Conservation (phyloP, 2,797 vertebrate genomes). For the Premnoplex brunnescens region DNA sequence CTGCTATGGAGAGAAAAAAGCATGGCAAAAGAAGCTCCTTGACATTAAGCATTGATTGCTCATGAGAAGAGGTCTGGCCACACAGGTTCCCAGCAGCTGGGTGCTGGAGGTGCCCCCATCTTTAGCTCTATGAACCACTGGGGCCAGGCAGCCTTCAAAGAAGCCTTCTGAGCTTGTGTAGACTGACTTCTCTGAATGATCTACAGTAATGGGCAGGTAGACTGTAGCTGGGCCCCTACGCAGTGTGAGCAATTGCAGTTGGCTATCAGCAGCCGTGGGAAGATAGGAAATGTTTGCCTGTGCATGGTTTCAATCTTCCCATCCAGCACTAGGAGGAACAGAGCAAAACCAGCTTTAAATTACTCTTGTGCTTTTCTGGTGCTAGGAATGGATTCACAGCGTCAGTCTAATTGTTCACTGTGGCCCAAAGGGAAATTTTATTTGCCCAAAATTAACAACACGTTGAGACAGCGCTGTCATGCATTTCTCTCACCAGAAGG, state of each 20-base stretch:
- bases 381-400: not conserved
- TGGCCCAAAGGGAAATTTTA: slow-evolving; percentile 7
- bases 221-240: not conserved
- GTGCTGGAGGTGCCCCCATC: not conserved
- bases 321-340: not conserved
- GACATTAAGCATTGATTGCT: not conserved
- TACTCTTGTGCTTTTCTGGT: not conserved
- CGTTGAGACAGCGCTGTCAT: fast-evolving
- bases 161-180: not conserved
- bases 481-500: not conserved
- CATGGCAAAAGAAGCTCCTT: not conserved
- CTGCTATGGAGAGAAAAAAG: not conserved
- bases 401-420: not conserved
- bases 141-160: not conserved
- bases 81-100: not conserved
- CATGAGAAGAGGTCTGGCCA: not conserved
- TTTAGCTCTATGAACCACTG: not conserved
- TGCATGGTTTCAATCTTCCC: not conserved
- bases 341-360: not conserved
- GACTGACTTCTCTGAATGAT: not conserved
- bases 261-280: not conserved
- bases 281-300: not conserved
- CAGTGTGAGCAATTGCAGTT: not conserved
- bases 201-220: not conserved
- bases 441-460: not conserved